These are phyloP conservation scores for Drosophila macrothrix DNA, from an alignment of 2,888 invertebrate genomes.

Conservation along the genomic window DNA sequence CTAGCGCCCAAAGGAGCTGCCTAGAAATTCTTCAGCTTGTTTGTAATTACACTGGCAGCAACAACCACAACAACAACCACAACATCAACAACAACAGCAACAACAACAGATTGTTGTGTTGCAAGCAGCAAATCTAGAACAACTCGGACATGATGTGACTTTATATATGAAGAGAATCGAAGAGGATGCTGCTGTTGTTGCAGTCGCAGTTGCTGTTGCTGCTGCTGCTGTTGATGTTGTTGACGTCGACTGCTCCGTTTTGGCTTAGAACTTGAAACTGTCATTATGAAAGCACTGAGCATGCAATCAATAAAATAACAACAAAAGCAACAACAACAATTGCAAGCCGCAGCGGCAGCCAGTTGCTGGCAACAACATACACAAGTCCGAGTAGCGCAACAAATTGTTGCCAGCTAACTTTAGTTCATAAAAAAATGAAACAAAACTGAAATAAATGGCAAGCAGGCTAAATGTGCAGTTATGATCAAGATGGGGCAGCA, in stretches of 20 bases:
- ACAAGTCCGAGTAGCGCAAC: constrained; percentile 29
- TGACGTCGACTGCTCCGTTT: constrained; percentile 60
- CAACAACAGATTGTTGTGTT: constrained; percentile 57
- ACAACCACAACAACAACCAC: constrained; percentile 43
- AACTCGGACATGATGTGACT: constrained; percentile 77
- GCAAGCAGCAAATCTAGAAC: constrained; percentile 70
- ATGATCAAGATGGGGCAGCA: constrained; percentile 68
- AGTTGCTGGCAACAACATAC: constrained; percentile 17
- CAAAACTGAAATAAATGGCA: constrained; percentile 72
- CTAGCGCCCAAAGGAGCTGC: constrained; percentile 78
- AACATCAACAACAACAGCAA: constrained; percentile 30
- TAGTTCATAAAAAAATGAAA: constrained; percentile 68
- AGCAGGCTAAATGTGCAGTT: constrained; percentile 77
- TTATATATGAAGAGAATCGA: constrained; percentile 56
- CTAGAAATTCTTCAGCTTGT: constrained; percentile 73
- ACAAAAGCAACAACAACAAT: constrained; percentile 23
- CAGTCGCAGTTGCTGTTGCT: constrained; percentile 5
- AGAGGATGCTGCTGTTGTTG: constrained; percentile 49
- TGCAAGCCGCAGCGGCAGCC: constrained; percentile 10
- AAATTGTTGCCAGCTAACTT: constrained; percentile 42
- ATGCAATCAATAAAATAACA: constrained; percentile 75
- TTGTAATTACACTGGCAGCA: constrained; percentile 72
- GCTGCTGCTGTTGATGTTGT: constrained; percentile 29
- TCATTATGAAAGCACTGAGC: constrained; percentile 79
- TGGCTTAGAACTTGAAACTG: constrained; percentile 81